These are phyloP conservation scores for Epizoanthus scotinus DNA, from an alignment of 92 coral and sea anemone species.

Conservation along the genomic window DNA sequence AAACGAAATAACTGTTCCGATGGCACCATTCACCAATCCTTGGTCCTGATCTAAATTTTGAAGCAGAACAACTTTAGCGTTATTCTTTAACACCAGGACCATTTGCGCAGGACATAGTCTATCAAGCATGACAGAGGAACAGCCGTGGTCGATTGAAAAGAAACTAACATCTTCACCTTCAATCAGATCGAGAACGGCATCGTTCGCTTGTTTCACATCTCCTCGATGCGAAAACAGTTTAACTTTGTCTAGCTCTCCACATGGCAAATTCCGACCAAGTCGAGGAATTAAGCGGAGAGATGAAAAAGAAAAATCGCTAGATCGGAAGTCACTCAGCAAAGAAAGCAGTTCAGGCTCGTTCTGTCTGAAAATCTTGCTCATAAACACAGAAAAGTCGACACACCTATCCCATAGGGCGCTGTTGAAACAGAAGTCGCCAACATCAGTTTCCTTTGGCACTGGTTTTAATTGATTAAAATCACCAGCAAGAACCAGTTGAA, in stretches of 20 bases:
- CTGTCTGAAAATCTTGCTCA: conserved; percentile 39
- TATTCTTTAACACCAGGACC: conserved; percentile 32
- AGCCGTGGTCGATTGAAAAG: conserved; percentile 22
- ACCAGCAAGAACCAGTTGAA: conserved; percentile 42
- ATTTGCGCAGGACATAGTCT: conserved; percentile 38
- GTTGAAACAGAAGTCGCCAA: conserved; percentile 26
- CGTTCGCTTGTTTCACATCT: conserved; percentile 41
- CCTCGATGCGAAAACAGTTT: conserved; percentile 33
- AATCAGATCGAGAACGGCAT: not conserved
- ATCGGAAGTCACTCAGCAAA: conserved; percentile 31
- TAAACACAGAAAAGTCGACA: conserved; percentile 37
- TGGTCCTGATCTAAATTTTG: too few species aligned
- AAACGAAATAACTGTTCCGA: conserved; percentile 27
- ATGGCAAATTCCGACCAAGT: not conserved
- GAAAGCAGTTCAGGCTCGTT: conserved; percentile 22
- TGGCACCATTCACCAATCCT: conserved; percentile 23
- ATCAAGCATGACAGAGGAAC: not conserved
- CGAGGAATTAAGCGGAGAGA: conserved; percentile 12
- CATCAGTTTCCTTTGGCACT: conserved; percentile 20
- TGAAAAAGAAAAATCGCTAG: not conserved
- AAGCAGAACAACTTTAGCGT: conserved; percentile 41
- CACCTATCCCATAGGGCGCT: conserved; percentile 40
- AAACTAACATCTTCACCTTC: conserved; percentile 20
- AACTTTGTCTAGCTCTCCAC: conserved; percentile 31
- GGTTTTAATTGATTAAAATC: conserved; percentile 52